Percentiles rank a stretch among this genome's conserved stretches.
Evolutionary conservation across 1,140 invertebrate genomes (phyloP).

Genomic region (Manduca sexta): DNA sequence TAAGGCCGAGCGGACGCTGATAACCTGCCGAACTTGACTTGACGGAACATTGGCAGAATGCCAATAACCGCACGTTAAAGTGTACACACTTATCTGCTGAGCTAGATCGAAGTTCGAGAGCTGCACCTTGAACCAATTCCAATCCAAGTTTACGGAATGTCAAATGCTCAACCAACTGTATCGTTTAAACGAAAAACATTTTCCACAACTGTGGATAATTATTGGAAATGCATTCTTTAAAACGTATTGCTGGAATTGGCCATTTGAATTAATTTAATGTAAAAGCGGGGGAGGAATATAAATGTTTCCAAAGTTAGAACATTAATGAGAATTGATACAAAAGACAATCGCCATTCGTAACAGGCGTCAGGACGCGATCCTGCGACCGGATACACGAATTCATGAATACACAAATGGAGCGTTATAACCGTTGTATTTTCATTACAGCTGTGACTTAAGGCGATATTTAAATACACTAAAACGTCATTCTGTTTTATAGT

Average conservation of each 20-base stretch:
- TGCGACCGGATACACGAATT: conserved; percentile 18
- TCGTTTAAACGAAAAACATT: not conserved
- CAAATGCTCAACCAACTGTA: not conserved
- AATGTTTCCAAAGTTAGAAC: conserved; percentile 22
- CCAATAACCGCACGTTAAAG: conserved; percentile 29
- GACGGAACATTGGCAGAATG: conserved; percentile 35
- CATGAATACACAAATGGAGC: conserved; percentile 48
- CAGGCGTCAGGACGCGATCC: conserved; percentile 16
- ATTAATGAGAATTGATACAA: conserved; percentile 36
- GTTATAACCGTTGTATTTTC: conserved; percentile 27
- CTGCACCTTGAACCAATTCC: conserved; percentile 20
- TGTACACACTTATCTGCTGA: conserved; percentile 22
- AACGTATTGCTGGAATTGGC: not conserved
- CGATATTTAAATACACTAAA: conserved; percentile 3
- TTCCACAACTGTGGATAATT: not conserved
- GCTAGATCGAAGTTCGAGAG: conserved; percentile 7
- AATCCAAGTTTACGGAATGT: conserved; percentile 6
- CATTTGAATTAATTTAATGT: conserved; percentile 6
- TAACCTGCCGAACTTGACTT: conserved; percentile 49
- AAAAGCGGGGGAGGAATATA: conserved; percentile 13
- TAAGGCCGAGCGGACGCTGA: conserved; percentile 48
- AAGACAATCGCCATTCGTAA: conserved; percentile 38
- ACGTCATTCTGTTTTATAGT: too few relatives aligned
- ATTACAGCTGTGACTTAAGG: conserved; percentile 11
- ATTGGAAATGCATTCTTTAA: not conserved